A percentile compares a stretch with the other conserved stretches of the same genome.
These are phyloP conservation scores for Malurus splendens DNA, from an alignment of 2,797 vertebrate species.

Conservation along the genomic window DNA sequence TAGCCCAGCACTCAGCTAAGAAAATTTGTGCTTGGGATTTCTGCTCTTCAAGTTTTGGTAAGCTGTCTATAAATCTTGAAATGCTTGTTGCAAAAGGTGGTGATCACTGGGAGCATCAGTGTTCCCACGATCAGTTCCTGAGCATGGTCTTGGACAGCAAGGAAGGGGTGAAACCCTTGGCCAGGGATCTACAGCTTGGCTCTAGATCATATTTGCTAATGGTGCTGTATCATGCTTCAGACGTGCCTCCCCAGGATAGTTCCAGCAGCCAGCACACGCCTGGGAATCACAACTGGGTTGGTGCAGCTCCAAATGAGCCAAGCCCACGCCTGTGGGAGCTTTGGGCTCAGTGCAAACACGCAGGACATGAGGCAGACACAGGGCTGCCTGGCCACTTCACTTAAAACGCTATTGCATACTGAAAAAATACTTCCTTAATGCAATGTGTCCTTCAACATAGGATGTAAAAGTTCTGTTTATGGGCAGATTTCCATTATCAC, in stretches of 20 bases:
- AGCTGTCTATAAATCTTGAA: neutral
- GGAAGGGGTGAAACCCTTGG: neutral
- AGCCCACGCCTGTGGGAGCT: accelerated
- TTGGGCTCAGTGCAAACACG: neutral
- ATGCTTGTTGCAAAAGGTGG: neutral
- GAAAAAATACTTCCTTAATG: neutral
- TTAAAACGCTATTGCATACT: neutral
- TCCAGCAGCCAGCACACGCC: neutral
- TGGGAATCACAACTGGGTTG: neutral
- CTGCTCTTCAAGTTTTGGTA: neutral
- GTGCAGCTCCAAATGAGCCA: neutral
- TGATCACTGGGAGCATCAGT: neutral
- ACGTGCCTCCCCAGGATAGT: accelerated
- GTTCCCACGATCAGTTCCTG: accelerated
- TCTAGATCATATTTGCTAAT: neutral
- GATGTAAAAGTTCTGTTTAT: neutral
- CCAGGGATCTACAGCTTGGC: neutral
- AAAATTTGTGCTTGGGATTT: neutral
- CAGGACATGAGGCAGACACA: neutral
- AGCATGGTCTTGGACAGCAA: neutral
- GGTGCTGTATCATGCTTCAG: neutral
- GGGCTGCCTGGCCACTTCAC: neutral
- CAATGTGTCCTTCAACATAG: neutral
- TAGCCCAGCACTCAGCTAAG: neutral
- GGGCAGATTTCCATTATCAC: neutral